Base-by-base conservation (phyloP, 2,888 invertebrate genomes). In the Limnephilus auricula region DNA sequence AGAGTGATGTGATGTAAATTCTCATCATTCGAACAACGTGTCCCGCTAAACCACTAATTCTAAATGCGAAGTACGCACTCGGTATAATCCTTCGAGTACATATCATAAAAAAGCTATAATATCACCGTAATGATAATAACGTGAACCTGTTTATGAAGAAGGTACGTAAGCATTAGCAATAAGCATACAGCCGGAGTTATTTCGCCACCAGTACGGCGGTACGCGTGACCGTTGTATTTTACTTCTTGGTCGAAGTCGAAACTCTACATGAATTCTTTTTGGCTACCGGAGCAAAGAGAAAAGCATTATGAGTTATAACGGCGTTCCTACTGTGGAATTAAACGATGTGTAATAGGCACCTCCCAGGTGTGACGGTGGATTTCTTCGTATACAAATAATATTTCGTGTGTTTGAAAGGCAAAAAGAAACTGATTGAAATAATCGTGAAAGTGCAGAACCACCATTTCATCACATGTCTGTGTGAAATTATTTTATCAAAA, bases 341-440 rank as follows among this genome's bases (percentile, higher is more conserved):
- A 85, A 32, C 84, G 84, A 85, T 90, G 85, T 90, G 90, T 85
- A 90, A 85, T 90, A 86, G 87, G 80, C 87, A 90, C 90, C 80
- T 90, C 86, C 84, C 85, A 90, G 90, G 90, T 90, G 90, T 80
- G 82, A 90, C 90, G 83, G 83, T n/a, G 34, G 82, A 90, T 90
- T 90, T 65, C 65, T 65, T 83, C 90, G 83, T 90, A 45, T 40
- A 80, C 89, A 89, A 50, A 89, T 40, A 45, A 85, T 88, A 88
- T 88, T 88, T 88, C 85, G 87, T 89, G 40, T 40, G 80, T 89
- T 89, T 89, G 89, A 89, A 89, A 88, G 89, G 40, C 80, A 89
- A 89, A 78, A 89, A 89, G 80, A 89, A 89, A 89, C 40, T 34
- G 34, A 34, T 78, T 34, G 34, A 30, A 65, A 13, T 34, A 78